These are phyloP conservation scores for Girardinichthys multiradiatus DNA, from an alignment of 2,113 vertebrate genomes.

Conservation along the genomic window DNA sequence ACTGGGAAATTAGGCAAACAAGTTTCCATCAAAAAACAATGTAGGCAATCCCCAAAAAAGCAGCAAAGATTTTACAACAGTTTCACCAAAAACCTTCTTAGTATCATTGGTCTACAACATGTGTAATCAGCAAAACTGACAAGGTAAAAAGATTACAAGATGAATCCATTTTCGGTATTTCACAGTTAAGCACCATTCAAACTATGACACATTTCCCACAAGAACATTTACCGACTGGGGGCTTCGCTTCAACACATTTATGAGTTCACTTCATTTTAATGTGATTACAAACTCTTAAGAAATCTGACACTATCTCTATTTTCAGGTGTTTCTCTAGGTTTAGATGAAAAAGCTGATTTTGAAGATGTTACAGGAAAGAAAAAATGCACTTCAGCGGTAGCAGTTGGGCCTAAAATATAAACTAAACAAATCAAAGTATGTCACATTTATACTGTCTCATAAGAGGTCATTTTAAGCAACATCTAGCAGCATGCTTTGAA, in stretches of 20 bases:
- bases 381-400: not conserved
- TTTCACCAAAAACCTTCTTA: too few relatives aligned
- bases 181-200: not conserved
- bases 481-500: conserved; percentile 38
- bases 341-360: conserved; percentile 11
- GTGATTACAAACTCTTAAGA: conserved; percentile 1
- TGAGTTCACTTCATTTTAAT: conserved; percentile 3
- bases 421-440: not conserved
- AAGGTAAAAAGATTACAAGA: not conserved
- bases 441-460: not conserved
- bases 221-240: not conserved
- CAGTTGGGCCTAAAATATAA: conserved; percentile 5
- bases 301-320: not conserved
- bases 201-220: not conserved
- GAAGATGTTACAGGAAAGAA: conserved; percentile 4
- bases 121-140: too few relatives aligned
- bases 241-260: not conserved
- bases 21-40: too few relatives aligned
- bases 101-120: too few relatives aligned
- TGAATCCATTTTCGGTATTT: conserved; percentile 2
- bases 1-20: too few relatives aligned
- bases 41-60: too few relatives aligned
- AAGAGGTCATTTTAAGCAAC: conserved; percentile 33
- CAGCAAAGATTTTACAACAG: too few relatives aligned
- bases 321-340: conserved; percentile 1